Evolutionary conservation across 2,888 invertebrate genomes (phyloP).

Genomic region (Lucinisca nassula): DNA sequence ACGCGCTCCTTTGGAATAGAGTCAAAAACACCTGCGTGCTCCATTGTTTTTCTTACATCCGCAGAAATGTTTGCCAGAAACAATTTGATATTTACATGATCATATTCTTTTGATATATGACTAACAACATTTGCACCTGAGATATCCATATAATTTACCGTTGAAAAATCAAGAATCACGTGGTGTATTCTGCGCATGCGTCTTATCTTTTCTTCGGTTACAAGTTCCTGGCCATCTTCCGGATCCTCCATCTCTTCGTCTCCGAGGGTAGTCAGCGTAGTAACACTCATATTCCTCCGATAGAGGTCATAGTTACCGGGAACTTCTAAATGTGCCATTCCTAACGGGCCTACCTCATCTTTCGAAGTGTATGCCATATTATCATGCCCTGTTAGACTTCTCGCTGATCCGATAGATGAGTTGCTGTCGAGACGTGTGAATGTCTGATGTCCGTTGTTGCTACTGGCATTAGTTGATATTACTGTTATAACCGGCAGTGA

Average conservation of each 20-base stretch:
- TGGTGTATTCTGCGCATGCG: constrained; percentile 81
- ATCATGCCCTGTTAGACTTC: constrained; percentile 55
- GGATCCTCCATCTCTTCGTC: constrained; percentile 36
- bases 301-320: constrained; percentile 53
- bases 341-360: constrained; percentile 47
- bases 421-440: constrained; percentile 53
- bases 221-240: constrained; percentile 20
- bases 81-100: constrained; percentile 82
- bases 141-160: constrained; percentile 82
- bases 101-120: constrained; percentile 81
- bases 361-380: constrained; percentile 66
- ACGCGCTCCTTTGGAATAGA: constrained; percentile 78
- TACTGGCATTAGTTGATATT: neutral
- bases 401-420: constrained; percentile 37
- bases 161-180: constrained; percentile 81
- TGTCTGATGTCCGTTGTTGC: constrained; percentile 2
- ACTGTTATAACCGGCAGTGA: constrained; percentile 8
- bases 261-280: constrained; percentile 56
- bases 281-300: constrained; percentile 62
- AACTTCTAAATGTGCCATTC: constrained; percentile 34
- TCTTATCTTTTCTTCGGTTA: constrained; percentile 74
- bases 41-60: constrained; percentile 79
- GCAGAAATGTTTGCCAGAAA: constrained; percentile 78
- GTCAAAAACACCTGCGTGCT: constrained; percentile 78
- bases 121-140: constrained; percentile 83